Base-by-base conservation (phyloP, 2,888 invertebrate species). In the Ichneumoninae sp. region DNA sequence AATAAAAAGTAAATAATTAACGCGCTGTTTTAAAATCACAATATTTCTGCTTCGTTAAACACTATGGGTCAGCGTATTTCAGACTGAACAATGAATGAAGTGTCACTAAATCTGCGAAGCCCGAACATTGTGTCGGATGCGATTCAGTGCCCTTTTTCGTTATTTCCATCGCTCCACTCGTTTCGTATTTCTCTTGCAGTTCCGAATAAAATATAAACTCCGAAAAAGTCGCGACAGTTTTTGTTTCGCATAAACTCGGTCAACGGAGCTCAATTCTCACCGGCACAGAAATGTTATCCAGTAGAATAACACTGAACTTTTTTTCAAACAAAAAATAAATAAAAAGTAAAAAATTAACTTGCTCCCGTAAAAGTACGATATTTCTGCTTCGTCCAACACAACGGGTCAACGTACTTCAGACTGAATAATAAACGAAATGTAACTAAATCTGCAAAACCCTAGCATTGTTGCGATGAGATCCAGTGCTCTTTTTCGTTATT, bases 381-480 rank as follows among this genome's bases (percentile, higher is more conserved):
- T 40, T 10, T 40, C 40, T 40, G 10, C 7, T 40, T 10, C 40
- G 40, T 40, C 2, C 10, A 40, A 40, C 10, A 10, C 40, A 40
- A 40, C 10, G 40, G 40, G 40, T 10, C 40, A 3, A 40, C 10
- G 40, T 40, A 3, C 40, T 10, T 10, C 2, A 10, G 2, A 40
- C 22, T 8, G 6, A 22, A 8, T 2, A 22, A 54, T 22, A 22
- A 54, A 19, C 8, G 13, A 22, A 26, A 22, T 22, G 10, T 57
- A 26, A 47, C 57, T 47, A 4, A 33, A 62, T 62, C 62, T 30
- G 66, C 50, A 19, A 78, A 19, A 52, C 26, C 52, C 1, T 30
- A 78, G 78, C 30, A 79, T 79, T 72, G 50, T 78, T 78, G 40
- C 40, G 40, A 40, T 36, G 19, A n/a, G 13, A 8, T 36, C 33